Evolutionary conservation across 2,113 vertebrate genomes (phyloP).

Genomic region (Arenaria interpres): DNA sequence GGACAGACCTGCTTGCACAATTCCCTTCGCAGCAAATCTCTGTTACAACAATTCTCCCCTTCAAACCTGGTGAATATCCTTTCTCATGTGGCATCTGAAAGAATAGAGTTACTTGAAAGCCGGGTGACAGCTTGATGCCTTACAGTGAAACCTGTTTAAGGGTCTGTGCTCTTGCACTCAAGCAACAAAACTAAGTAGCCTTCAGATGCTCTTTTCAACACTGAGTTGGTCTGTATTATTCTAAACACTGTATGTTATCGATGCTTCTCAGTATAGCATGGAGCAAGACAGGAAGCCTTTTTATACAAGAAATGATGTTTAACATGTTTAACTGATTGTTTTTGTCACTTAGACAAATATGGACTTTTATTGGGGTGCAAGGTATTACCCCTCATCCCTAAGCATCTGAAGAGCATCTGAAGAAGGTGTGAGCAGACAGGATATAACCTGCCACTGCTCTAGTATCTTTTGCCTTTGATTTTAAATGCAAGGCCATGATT

Average conservation of each 20-base stretch:
- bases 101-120: neutral
- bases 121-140: neutral
- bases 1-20: neutral
- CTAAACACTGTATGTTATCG: neutral
- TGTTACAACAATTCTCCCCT: neutral
- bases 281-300: neutral
- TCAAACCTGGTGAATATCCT: neutral
- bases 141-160: neutral
- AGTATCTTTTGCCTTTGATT: neutral
- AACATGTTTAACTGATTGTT: neutral
- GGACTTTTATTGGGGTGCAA: neutral
- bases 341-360: neutral
- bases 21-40: neutral
- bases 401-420: neutral
- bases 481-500: neutral
- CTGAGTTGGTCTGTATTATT: neutral
- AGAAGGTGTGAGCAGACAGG: neutral
- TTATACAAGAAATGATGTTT: neutral
- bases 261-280: neutral
- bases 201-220: neutral
- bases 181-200: neutral
- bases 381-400: neutral
- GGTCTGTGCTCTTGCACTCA: neutral
- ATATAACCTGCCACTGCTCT: neutral
- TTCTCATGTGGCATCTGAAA: neutral